A percentile compares a stretch with the other conserved stretches of the same genome.
phyloP scores from a whole-genome alignment of 2,113 vertebrate genomes.

The Leucoraja erinaceus region DNA sequence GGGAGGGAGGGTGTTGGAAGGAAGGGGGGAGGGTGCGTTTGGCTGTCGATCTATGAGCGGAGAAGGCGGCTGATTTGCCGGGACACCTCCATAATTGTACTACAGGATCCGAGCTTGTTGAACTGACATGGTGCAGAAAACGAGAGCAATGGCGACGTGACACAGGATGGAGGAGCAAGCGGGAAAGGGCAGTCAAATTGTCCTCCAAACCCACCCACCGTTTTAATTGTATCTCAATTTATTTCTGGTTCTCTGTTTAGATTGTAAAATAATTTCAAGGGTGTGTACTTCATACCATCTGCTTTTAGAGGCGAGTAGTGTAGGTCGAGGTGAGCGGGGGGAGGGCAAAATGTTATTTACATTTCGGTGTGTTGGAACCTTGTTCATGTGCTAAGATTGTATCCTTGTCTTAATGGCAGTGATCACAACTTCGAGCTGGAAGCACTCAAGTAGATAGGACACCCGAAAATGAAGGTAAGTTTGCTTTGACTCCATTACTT shows the following conservation, averaged over 20 bases:
- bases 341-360: conserved; percentile 14
- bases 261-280: not conserved
- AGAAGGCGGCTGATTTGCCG: conserved; percentile 37
- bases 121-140: conserved; percentile 60
- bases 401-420: conserved; percentile 50
- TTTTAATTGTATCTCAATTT: not conserved
- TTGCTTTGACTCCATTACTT: conserved; percentile 31
- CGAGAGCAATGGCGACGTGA: conserved; percentile 81
- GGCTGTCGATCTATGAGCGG: conserved; percentile 28
- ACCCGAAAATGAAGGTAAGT: conserved; percentile 88
- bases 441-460: conserved; percentile 68
- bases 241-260: not conserved
- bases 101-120: conserved; percentile 35
- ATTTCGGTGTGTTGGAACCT: not conserved
- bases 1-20: conserved; percentile 28
- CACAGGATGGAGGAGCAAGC: conserved; percentile 61
- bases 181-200: conserved; percentile 50
- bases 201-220: not conserved
- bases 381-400: not conserved
- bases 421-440: conserved; percentile 75
- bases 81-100: conserved; percentile 40
- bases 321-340: not conserved
- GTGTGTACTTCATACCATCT: not conserved
- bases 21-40: conserved; percentile 26
- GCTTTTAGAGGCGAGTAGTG: not conserved